Evolutionary conservation across 2,888 invertebrate species (phyloP).

Genomic region (Nowickia ferox): DNA sequence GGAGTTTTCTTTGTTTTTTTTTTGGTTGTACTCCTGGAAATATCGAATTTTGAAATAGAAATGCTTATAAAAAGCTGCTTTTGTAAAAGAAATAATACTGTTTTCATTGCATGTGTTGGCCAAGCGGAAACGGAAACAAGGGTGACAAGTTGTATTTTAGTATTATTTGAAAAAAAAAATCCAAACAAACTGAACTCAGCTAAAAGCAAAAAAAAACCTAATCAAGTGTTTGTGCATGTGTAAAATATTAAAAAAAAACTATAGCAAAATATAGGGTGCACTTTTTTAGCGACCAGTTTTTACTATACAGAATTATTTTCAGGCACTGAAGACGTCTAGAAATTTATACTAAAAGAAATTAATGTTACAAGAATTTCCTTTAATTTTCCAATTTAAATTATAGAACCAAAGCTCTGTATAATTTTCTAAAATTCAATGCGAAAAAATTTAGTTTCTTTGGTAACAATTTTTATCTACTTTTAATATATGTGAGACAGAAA

Average conservation of each 20-base stretch:
- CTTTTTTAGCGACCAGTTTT: neutral
- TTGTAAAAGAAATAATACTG: slow-evolving; percentile 9
- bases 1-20: too few relatives aligned
- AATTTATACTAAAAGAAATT: too few relatives aligned
- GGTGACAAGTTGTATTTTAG: slow-evolving; percentile 45
- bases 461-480: too few relatives aligned
- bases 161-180: slow-evolving; percentile 6
- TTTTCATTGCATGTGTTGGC: slow-evolving; percentile 21
- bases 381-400: too few relatives aligned
- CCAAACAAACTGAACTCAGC: neutral
- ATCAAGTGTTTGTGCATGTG: neutral
- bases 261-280: neutral
- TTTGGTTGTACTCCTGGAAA: neutral
- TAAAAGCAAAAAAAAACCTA: neutral
- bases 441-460: too few relatives aligned
- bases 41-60: neutral
- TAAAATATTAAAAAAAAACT: neutral
- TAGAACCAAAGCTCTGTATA: too few relatives aligned
- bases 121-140: slow-evolving; percentile 64
- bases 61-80: slow-evolving; percentile 42
- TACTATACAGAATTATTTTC: neutral
- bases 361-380: too few relatives aligned
- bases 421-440: too few relatives aligned
- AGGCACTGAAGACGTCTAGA: too few relatives aligned
- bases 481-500: too few relatives aligned